Evolutionary conservation across 2,113 vertebrate genomes (phyloP).

Genomic region (Embiotoca jacksoni): DNA sequence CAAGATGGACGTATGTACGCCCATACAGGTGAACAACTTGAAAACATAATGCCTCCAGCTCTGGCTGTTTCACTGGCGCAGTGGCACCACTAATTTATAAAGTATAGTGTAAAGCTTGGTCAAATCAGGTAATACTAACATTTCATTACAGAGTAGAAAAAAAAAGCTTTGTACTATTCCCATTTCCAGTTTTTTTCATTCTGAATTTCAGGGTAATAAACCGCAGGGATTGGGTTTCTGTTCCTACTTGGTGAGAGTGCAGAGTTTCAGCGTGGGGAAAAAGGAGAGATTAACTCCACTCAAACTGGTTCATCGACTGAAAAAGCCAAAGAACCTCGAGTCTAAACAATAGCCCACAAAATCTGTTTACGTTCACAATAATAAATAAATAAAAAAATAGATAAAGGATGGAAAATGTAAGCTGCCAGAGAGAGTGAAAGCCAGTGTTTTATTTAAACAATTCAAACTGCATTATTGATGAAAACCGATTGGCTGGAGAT

Average conservation of each 20-base stretch:
- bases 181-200: background rate
- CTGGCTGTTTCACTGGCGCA: too few relatives aligned
- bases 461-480: constrained; percentile 56
- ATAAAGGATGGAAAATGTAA: constrained; percentile 41
- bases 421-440: constrained; percentile 33
- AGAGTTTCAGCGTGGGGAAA: constrained; percentile 24
- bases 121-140: too few relatives aligned
- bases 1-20: too few relatives aligned
- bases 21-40: too few relatives aligned
- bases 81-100: too few relatives aligned
- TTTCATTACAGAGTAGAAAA: background rate
- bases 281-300: constrained; percentile 49
- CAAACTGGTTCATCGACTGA: constrained; percentile 44
- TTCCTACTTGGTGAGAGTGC: constrained; percentile 17
- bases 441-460: constrained; percentile 44
- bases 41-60: too few relatives aligned
- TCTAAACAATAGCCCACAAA: constrained; percentile 51
- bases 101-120: too few relatives aligned
- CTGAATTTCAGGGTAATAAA: constrained; percentile 5
- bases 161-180: background rate
- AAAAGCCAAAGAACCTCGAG: constrained; percentile 36
- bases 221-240: constrained; percentile 20
- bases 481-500: constrained; percentile 31
- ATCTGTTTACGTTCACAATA: constrained; percentile 49
- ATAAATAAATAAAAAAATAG: constrained; percentile 43